These are phyloP conservation scores for Helostoma temminkii DNA, from an alignment of 2,797 vertebrate genomes.

Conservation along the genomic window DNA sequence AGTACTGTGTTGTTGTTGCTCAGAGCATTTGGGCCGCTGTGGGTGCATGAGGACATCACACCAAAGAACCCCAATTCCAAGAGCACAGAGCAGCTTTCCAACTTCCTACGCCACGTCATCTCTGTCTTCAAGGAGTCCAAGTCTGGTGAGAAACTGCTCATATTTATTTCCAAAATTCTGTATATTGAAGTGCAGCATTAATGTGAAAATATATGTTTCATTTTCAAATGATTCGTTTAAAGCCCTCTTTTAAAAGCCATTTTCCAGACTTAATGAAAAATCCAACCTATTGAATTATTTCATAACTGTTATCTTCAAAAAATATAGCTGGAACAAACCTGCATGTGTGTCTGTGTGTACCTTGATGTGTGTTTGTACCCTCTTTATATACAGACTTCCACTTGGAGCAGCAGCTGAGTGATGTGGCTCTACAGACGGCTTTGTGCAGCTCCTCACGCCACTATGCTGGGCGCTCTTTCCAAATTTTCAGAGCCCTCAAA, in stretches of 20 bases:
- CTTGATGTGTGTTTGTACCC: neutral
- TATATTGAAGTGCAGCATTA: neutral
- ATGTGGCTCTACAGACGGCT: slow-evolving; percentile 96
- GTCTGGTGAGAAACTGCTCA: slow-evolving; percentile 86
- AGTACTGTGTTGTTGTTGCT: slow-evolving; percentile 86
- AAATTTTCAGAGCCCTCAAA: slow-evolving; percentile 95
- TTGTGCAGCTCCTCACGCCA: slow-evolving; percentile 97
- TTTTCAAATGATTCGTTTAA: neutral
- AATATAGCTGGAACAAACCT: neutral
- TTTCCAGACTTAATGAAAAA: no score
- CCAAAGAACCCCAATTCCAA: slow-evolving; percentile 98
- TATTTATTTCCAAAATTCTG: neutral
- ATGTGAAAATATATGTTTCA: neutral
- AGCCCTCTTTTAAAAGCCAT: neutral
- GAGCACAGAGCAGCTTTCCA: slow-evolving; percentile 95
- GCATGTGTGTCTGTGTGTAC: neutral
- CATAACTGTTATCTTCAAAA: no score
- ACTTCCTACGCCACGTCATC: slow-evolving; percentile 95
- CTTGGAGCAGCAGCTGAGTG: slow-evolving; percentile 97
- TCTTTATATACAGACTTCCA: slow-evolving; percentile 88
- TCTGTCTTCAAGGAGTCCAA: slow-evolving; percentile 98
- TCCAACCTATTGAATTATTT: no score
- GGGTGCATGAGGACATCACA: slow-evolving; percentile 99
- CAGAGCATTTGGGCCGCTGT: slow-evolving; percentile 96
- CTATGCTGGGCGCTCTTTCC: slow-evolving; percentile 97